Base-by-base conservation (phyloP, 2,797 vertebrate species). In the Lutjanus argentimaculatus region DNA sequence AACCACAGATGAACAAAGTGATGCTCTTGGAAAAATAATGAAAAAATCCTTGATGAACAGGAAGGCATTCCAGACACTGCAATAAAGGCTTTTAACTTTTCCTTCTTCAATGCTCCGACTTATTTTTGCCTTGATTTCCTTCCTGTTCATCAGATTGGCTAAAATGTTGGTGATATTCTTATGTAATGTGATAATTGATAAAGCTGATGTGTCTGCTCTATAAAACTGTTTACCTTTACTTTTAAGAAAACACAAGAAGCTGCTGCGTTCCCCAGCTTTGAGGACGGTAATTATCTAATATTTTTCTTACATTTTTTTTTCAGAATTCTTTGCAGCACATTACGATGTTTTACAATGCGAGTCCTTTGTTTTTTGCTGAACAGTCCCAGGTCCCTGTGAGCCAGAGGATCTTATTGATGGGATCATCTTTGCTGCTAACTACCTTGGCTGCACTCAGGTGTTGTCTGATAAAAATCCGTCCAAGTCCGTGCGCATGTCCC, bases 351-450 rank as follows among this genome's bases (percentile, higher is more conserved):
- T 49, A 62, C 14, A 79, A 40, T 49, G 22, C 53, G 21, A 56
- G 22, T 25, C 8, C 19, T 77, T 80, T 52, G 10, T 59, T 77
- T 53, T 25, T 75, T 81, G 71, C 30, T 36, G 79, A 71, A 67
- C 67, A 99, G 98, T 99, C 89, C 98, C 98, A 93, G 98, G 98
- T 42, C 98, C 98, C n/a, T 99, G 98, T 76, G 98, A 99, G 80
- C 98, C 98, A 0, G 96, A 96, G 53, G 96, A 96, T 81, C 95
- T 96, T n/a, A 94, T 96, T 51, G 95, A 96, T 72, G 96, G 98
- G 21, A 99, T 99, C 92, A 99, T 99, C 91, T 99, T 99, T 72
- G 98, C 98, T 40, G 98, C 98, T 84, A 99, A 99, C 95, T 99
- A 99, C 94, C 94, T 99, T 90, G 98, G 98, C 77, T 99, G 97